Evolutionary conservation across 2,888 invertebrate genomes (phyloP), one percentile per base, ranked within the genome.

Genomic region (Kryphioiulus occultus): DNA sequence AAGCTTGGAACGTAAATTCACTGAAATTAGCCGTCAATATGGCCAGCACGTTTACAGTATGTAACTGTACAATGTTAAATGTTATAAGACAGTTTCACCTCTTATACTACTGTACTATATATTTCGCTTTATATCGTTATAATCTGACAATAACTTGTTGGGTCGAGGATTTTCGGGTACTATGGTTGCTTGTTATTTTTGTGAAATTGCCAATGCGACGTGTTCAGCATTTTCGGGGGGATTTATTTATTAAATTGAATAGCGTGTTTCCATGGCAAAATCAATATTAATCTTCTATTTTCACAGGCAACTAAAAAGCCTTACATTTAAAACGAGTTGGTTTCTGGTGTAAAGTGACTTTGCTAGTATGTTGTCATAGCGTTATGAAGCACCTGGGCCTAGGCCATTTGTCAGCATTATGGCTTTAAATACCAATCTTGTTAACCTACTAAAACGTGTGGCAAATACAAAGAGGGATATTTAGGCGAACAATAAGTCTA

Each of bases 171-270:
- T 59, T 17, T 17, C 12, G 53, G n/a, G 10, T 68, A 5, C 53
- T 7, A 19, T 19, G 26, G 4, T 9, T 26, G 68, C 19, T 68
- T 68, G 68, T 68, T 68, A 68, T 68, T 68, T n/a, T 68, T 68
- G 4, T 68, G 26, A 68, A 68, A 68, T 68, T 68, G 68, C 68
- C 68, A 26, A 26, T 22, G 68, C 68, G 26, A 26, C 19, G 68
- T 19, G 68, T 68, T 68, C 68, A 68, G 68, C 68, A 26, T 68
- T 68, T 68, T 68, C 68, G 9, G 68, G 12, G 5, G 68, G 68
- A 68, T 68, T 68, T 68, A 68, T 68, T 68, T 68, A 68, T 68
- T 68, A 68, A 68, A 68, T 68, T 68, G 68, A 68, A 68, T 68
- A 68, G 68, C 68, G 68, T 68, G 68, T 68, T 68, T 68, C 68